Conservation (phyloP, 2,888 invertebrate species). For the Agelastica alni region DNA sequence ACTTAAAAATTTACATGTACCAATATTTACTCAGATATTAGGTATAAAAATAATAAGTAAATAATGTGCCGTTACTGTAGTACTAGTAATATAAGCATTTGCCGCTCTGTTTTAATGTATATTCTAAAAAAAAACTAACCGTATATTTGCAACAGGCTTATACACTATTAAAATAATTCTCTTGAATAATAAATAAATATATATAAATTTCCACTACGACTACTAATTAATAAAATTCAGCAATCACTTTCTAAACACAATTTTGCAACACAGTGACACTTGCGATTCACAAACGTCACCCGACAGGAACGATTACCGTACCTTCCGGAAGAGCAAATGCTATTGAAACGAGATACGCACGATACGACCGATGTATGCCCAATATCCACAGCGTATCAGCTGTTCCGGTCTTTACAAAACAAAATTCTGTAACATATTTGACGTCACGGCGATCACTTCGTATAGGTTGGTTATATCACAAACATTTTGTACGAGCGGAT, state of each 20-base stretch:
- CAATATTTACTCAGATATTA: too few relatives aligned
- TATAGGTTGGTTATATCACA: conserved; percentile 11
- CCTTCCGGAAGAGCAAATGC: not conserved
- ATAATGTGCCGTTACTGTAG: too few relatives aligned
- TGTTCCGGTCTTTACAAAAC: conserved; percentile 12
- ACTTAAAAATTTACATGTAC: too few relatives aligned
- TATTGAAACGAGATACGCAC: not conserved
- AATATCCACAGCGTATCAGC: conserved; percentile 15
- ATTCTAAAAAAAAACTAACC: not conserved
- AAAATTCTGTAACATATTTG: conserved; percentile 12
- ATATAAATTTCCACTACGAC: conserved; percentile 2
- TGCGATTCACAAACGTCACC: conserved; percentile 10
- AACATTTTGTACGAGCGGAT: conserved; percentile 2
- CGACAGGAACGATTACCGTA: not conserved
- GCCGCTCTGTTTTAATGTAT: too few relatives aligned
- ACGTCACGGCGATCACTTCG: not conserved
- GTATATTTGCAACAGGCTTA: not conserved
- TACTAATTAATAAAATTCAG: not conserved
- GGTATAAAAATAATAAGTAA: too few relatives aligned
- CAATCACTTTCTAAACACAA: conserved; percentile 20
- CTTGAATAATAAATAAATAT: not conserved
- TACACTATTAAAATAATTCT: not conserved
- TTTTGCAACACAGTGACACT: conserved; percentile 11
- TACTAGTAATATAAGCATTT: too few relatives aligned
- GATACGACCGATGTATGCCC: not conserved